Conservation (phyloP, 1,140 invertebrate genomes). For the Artemia franciscana region DNA sequence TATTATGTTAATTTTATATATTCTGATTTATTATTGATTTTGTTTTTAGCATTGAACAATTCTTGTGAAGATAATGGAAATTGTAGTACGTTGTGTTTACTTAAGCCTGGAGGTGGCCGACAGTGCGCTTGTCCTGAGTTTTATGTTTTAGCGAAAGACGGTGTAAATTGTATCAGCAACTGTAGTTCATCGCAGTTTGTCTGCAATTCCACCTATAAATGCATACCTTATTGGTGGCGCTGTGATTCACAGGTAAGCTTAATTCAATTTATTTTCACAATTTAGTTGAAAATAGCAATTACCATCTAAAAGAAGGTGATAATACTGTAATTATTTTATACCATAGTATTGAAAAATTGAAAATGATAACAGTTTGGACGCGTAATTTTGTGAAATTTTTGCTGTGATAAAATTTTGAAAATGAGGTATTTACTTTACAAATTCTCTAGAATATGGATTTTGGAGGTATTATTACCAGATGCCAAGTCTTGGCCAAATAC, state of each 20-base stretch:
- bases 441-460: too few species aligned
- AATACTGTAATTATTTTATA: neutral
- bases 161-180: conserved; percentile 40
- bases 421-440: too few species aligned
- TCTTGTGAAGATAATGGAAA: conserved; percentile 30
- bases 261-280: neutral
- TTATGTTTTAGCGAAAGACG: conserved; percentile 38
- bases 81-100: conserved; percentile 49
- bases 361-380: conserved; percentile 13
- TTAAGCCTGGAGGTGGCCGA: conserved; percentile 30
- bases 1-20: neutral
- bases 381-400: too few species aligned
- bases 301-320: neutral
- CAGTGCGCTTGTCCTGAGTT: conserved; percentile 59
- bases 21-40: neutral
- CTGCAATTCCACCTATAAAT: conserved; percentile 43
- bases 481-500: too few species aligned
- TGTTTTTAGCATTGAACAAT: conserved; percentile 16
- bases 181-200: conserved; percentile 57
- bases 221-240: conserved; percentile 34
- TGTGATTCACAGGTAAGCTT: conserved; percentile 29
- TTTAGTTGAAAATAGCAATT: neutral
- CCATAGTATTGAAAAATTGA: conserved; percentile 9
- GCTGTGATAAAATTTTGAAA: too few species aligned
- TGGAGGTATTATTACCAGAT: too few species aligned